Evolutionary conservation across 2,113 vertebrate species (phyloP), one percentile per base, ranked within the genome.

Genomic region (Neogale vison): DNA sequence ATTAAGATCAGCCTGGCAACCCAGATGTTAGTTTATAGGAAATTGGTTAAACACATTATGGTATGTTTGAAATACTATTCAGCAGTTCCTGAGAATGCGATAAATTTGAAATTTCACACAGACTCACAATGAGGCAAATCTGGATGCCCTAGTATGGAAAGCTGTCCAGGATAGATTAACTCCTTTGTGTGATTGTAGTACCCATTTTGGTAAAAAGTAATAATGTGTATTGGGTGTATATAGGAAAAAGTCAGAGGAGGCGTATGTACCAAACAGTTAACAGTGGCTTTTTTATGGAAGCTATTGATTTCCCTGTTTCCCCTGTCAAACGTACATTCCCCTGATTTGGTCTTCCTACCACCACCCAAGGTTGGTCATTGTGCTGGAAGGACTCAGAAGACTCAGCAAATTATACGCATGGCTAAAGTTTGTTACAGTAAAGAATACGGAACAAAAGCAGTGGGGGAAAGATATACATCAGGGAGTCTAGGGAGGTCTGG

Each of bases 371-470:
- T 88, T 59, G 47, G 14, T 93, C 39, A 65, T 98, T 95, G 96
- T 15, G 17, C 24, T 90, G 61, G 87, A 69, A 61, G 45, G 21
- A 92, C 23, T 95, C 63, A 61, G 9, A 93, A 83, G 47, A 76
- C 36, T 67, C 59, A 95, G 72, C 69, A 96, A 47, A 95, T 93
- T 97, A 84, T 80, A 65, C 18, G 86, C 57, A 4, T 26, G 34
- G 93, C 84, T 83, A 29, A 92, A 89, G 18, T 93, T 93, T 81
- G 42, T 96, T 90, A 74, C 24, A 79, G 72, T 90, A 72, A 95
- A 90, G 82, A 88, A 72, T 80, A 55, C 21, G 88, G 67, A 90
- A 67, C 67, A 96, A 84, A 90, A 93, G 71, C 77, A 85, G 42
- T 65, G 91, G 59, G 57, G 71, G 65, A 55, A 91, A 96, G 89